Conservation (phyloP, 1,140 invertebrate species). For the Acromyrmex heyeri region DNA sequence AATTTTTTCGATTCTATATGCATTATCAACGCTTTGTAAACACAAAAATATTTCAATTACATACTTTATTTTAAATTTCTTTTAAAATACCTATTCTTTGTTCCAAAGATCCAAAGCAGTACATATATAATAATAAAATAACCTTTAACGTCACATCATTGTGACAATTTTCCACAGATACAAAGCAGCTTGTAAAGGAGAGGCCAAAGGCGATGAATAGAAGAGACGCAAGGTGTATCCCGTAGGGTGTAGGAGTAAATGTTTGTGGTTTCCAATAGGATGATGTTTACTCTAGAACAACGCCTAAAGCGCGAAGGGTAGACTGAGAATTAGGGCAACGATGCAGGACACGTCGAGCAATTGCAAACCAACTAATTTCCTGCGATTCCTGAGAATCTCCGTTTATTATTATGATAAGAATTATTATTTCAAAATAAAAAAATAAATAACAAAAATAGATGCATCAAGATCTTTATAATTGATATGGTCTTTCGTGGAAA, state of each 20-base stretch:
- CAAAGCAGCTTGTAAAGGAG: neutral
- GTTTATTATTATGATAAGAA: neutral
- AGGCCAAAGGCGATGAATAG: neutral
- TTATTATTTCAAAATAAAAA: neutral
- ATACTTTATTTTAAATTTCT: neutral
- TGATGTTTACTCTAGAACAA: constrained; percentile 73
- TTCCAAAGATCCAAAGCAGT: neutral
- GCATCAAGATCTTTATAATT: neutral
- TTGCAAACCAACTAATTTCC: constrained; percentile 20
- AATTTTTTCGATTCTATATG: neutral
- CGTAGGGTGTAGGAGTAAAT: constrained; percentile 73
- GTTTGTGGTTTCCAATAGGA: constrained; percentile 77
- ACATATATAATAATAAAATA: constrained; percentile 8
- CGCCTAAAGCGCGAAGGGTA: constrained; percentile 69
- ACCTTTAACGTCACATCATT: neutral
- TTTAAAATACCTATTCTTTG: neutral
- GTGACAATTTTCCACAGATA: neutral
- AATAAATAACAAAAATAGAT: neutral
- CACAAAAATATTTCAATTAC: constrained; percentile 17
- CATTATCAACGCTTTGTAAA: neutral
- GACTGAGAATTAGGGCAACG: constrained; percentile 73
- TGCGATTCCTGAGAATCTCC: neutral
- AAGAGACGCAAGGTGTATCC: constrained; percentile 49
- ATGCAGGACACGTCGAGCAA: constrained; percentile 62
- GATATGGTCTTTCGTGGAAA: no score